Base-by-base conservation (phyloP, 2,797 vertebrate species). In the Oreochromis mossambicus region DNA sequence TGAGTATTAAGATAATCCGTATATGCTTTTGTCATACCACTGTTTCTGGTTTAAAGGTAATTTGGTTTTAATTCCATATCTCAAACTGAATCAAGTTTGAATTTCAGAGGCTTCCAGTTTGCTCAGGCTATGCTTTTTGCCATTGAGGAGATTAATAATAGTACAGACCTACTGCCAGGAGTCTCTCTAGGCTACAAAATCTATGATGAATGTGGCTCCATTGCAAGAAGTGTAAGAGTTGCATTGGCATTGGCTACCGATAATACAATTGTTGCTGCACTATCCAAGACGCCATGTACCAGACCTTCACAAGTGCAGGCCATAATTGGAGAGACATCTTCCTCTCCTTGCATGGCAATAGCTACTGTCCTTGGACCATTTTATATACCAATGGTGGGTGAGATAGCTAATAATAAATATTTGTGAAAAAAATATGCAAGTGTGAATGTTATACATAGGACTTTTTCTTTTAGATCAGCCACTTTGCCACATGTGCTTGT, bases 61-160 rank as follows among this genome's bases (percentile, higher is more conserved):
- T 78, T 36, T 15, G 3, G 8, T 9, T 10, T 26, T 19, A 7
- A 66, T 51, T 12, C 11, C 12, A 21, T 51, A 14, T 50, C 0
- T 48, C 17, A 41, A 24, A 80, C 9, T 0, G n/a, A 29, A 48
- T 83, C 10, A 51, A 96, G 94, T 85, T 84, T 95, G 43, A 94
- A 83, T 89, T 93, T 92, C 87, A 94, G 94, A 86, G 94, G 81
- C 8, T 94, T 96, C 85, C 95, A 95, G 79, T 94, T 83, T 83
- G 89, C 90, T 4, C 94, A 95, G 80, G 86, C 95, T 2, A 92
- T 96, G 95, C 86, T 94, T 6, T 96, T 95, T 86, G 94, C 94
- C 21, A 91, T 94, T 21, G 95, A 95, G 34, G 95, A 96, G 86
- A 96, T 96, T 14, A 96, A 96, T 84, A 96, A 96, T 86, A 95